Evolutionary conservation across 2,113 vertebrate species (phyloP), one percentile per base, ranked within the genome.

Genomic region (Oreochromis niloticus): DNA sequence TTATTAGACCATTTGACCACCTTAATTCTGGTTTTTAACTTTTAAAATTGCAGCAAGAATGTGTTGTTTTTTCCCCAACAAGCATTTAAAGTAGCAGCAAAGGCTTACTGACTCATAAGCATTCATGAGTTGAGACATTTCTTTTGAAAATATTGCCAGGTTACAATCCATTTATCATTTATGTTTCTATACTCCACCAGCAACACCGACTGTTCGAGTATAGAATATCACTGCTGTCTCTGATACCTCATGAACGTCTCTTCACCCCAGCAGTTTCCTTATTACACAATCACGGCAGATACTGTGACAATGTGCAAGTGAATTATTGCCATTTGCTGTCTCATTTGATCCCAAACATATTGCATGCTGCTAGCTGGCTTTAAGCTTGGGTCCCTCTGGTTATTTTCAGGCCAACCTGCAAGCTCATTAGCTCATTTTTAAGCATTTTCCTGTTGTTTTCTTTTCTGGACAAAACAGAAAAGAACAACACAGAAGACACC

Each of bases 41-140:
- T 73, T 27, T 73, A 24, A 10, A 73, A 46, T 16, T 46, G 39
- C 12, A 46, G 68, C 13, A 73, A 27, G 68, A 46, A 27, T 73
- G 41, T 46, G 22, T 17, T 1, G 1, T 1, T 24, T 43, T 46
- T 6, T 0, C 22, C 39, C 9, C 39, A 17, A 10, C 17, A 46
- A 16, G 13, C 13, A 46, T 73, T 73, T 73, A 46, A 43, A 46
- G 13, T 73, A 16, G 22, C 68, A 73, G 22, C 22, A 27, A 71
- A 71, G 39, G 5, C 22, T 71, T 71, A 1, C 13, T 71, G n/a
- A 73, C 8, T 27, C 66, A 46, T 17, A 46, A 16, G 66, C 39
- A 73, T 46, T 27, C 5, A 73, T 46, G 39, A 22, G 27, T 73
- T 66, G 9, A 66, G 32, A 66, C n/a, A 73, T 46, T 73, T 73